Evolutionary conservation across 2,888 invertebrate genomes (phyloP).

Genomic region (Brachypalpus laphriformis): DNA sequence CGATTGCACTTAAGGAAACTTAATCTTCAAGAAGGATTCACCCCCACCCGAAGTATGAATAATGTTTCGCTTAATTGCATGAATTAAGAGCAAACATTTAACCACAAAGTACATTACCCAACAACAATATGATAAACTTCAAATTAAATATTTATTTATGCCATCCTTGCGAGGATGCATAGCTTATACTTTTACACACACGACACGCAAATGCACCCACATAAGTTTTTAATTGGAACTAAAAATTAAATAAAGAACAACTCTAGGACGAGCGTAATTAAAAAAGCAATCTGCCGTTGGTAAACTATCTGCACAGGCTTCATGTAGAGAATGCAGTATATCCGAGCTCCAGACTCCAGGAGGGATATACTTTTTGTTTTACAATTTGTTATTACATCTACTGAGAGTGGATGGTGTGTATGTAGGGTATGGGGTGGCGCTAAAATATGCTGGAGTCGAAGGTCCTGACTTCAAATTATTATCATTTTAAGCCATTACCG

Average conservation of each 20-base stretch:
- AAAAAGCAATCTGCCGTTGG: slow-evolving; percentile 26
- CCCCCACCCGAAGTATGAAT: neutral
- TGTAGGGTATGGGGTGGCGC: neutral
- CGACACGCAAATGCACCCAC: too few species aligned
- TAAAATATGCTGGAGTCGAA: slow-evolving; percentile 5
- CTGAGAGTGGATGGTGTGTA: neutral
- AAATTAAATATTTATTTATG: slow-evolving; percentile 31
- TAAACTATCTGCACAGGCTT: neutral
- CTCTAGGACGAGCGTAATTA: slow-evolving; percentile 4
- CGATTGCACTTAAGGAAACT: neutral
- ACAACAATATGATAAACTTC: neutral
- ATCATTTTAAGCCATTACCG: neutral
- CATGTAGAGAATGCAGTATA: neutral
- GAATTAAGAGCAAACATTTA: slow-evolving; percentile 10
- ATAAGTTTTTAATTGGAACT: slow-evolving; percentile 5
- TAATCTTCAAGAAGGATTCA: neutral
- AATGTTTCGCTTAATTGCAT: slow-evolving; percentile 15
- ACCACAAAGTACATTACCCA: neutral
- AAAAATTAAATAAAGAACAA: neutral
- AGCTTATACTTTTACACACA: neutral
- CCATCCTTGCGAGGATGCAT: neutral
- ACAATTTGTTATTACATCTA: neutral
- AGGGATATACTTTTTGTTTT: neutral
- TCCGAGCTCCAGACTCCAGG: too few species aligned
- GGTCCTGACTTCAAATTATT: slow-evolving; percentile 1